Base-by-base conservation (phyloP, 64 coral and sea anemone species). In the Astreopora myriophthalma region DNA sequence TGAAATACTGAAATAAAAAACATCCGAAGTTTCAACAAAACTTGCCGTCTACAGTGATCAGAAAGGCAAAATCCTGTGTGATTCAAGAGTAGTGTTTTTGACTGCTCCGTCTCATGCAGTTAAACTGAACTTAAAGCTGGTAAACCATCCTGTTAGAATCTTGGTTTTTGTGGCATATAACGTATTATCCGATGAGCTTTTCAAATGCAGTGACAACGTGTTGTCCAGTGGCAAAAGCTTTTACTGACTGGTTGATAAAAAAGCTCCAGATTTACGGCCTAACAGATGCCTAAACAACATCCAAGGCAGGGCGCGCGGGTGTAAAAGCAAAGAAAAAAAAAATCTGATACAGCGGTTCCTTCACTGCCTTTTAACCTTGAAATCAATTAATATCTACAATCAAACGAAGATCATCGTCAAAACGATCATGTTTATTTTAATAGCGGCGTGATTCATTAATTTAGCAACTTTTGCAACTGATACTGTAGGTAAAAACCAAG, bases 1-100 rank as follows among this genome's bases (percentile, higher is more conserved):
- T 64, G 44, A 79, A 73, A 73, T 73, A 73, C 20, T 55, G 1
- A 81, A 36, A 83, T 83, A 23, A n/a, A 83, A 37, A 83, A 19
- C 52, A 64, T 64, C 32, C n/a, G 25, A 38, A 30, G 11, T 44
- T 44, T 44, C 11, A 44, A 11, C 40, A 44, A 44, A 44, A 44
- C 11, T 5, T 44, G 3, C 40, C 11, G 11, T 5, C 11, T 44
- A 44, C 6, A 8, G 6, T 44, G 40, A 44, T n/a, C n/a, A n/a
- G n/a, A n/a, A n/a, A n/a, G n/a, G n/a, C 40, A 44, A 44, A 8
- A 44, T 44, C 40, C 40, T 44, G 6, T 44, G 40, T 8, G 40
- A 44, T 44, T 44, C 40, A 44, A 11, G 11, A 11, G 6, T 5
- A 11, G 40, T 44, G 11, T 5, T 44, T 44, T 5, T 11, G 6